Base-by-base conservation (phyloP, 2,888 invertebrate genomes). In the Hydrotaea cyrtoneurina region DNA sequence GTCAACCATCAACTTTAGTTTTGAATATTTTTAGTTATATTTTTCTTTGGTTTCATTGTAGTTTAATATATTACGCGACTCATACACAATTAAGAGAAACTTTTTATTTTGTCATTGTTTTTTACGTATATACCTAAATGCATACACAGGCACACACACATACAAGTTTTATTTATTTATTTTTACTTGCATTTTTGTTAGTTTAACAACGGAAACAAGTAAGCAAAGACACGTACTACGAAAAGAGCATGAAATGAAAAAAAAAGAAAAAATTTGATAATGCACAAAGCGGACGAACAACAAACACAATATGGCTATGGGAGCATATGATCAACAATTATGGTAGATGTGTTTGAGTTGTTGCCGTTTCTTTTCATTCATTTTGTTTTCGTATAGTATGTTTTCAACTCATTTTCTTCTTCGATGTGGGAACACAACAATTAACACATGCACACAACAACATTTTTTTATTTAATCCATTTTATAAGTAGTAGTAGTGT, bases 341-440 rank as follows among this genome's bases (percentile, higher is more conserved):
- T 50, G 50, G 50, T 15, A 39, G 8, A 13, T 50, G 50, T 50
- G 50, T n/a, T 50, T n/a, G 10, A 39, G 55, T 55, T 69, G 53
- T 53, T 53, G 17, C 21, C 50, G 62, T 75, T 62, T 50, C 26
- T 26, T 75, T 59, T 57, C n/a, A n/a, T 73, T 57, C 17, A 39
- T 53, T 76, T 76, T 53, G 55, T 43, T 62, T 74, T 76, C 36
- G 53, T 36, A 36, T 55, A 15, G 46, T 59, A 26, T 69, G 15
- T 46, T 73, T 76, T 74, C 59, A 46, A 59, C 62, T 43, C n/a
- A 2, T 53, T 78, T 77, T 72, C 23, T 77, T n/a, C n/a, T 31
- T 73, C 77, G 73, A 82, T 78, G 81, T 82, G 77, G 81, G 73
- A 82, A 82, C 77, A 69, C 73, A 73, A 78, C 50, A 82, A 82